These are phyloP conservation scores for Arizona elegans DNA, from an alignment of 2,113 vertebrate genomes.

Conservation along the genomic window DNA sequence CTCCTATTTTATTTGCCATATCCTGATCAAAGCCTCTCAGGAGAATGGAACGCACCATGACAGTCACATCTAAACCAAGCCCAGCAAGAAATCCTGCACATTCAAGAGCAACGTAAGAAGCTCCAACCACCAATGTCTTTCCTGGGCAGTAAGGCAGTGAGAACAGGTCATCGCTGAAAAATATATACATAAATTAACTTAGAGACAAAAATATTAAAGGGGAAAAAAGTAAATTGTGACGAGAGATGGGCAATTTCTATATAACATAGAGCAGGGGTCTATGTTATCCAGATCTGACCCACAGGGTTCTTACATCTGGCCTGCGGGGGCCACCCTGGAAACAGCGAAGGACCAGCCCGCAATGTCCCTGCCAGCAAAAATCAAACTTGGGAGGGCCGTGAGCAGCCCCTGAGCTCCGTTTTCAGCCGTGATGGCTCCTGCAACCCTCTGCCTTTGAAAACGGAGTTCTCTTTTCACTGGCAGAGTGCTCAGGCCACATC, in stretches of 20 bases:
- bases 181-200: not conserved
- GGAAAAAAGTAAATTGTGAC: not conserved
- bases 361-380: too few species aligned
- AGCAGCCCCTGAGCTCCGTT: too few species aligned
- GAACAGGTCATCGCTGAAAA: constrained; percentile 81
- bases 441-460: too few species aligned
- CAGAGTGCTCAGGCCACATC: too few species aligned
- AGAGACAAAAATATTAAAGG: not conserved
- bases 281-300: too few species aligned
- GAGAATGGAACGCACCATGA: constrained; percentile 80
- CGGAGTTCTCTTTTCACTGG: too few species aligned
- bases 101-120: constrained; percentile 81
- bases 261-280: not conserved
- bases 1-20: constrained; percentile 77
- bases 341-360: too few species aligned
- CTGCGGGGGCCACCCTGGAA: too few species aligned
- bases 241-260: not conserved
- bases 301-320: too few species aligned
- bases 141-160: constrained; percentile 77
- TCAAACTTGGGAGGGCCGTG: too few species aligned
- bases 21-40: constrained; percentile 81
- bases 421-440: too few species aligned
- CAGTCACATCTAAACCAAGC: constrained; percentile 77
- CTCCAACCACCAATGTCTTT: constrained; percentile 80
- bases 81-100: constrained; percentile 81